Conservation (phyloP, 2,113 vertebrate species). For the Falco punctatus region DNA sequence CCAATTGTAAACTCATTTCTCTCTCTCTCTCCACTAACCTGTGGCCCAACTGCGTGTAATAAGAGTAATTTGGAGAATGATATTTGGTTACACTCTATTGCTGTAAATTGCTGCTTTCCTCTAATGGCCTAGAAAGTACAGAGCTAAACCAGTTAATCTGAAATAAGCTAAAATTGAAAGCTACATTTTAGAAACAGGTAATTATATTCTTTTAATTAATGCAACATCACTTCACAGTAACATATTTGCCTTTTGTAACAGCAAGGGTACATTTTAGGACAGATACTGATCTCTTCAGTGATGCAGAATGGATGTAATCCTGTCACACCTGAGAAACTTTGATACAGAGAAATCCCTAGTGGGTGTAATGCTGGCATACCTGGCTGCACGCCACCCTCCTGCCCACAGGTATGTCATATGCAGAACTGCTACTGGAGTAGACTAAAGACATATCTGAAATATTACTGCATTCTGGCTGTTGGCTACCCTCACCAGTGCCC, state of each 20-base stretch:
- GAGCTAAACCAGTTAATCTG: conserved; percentile 29
- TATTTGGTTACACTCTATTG: conserved; percentile 41
- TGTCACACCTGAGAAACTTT: neutral
- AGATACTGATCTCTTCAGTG: neutral
- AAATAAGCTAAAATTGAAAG: neutral
- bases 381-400: neutral
- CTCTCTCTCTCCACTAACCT: neutral
- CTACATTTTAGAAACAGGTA: neutral
- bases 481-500: neutral
- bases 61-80: conserved; percentile 46
- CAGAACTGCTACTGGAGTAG: neutral
- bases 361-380: neutral
- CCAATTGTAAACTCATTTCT: conserved; percentile 33
- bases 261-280: neutral
- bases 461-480: neutral
- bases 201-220: conserved; percentile 30
- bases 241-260: neutral
- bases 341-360: neutral
- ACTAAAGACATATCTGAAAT: neutral
- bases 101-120: conserved; percentile 49
- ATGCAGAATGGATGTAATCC: neutral
- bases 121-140: conserved; percentile 11
- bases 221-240: neutral
- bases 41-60: conserved; percentile 29
- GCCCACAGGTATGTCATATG: neutral